phyloP scores from a whole-genome alignment of 1,140 invertebrate species.

The Achroia grisella region DNA sequence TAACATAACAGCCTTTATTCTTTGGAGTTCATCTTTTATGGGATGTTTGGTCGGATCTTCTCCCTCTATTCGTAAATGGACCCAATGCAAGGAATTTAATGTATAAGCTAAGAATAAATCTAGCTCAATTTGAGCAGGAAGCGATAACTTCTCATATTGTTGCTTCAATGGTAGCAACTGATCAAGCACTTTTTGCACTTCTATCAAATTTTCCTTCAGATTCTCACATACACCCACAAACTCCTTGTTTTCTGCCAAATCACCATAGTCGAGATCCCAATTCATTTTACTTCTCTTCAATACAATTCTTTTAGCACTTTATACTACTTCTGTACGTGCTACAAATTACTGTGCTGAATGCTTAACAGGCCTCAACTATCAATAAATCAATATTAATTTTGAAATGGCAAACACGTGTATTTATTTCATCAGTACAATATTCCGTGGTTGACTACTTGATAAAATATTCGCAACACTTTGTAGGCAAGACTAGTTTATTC shows the following conservation, averaged over 20 bases:
- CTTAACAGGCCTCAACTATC: too few species aligned
- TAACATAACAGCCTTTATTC: constrained; percentile 75
- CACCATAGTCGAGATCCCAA: constrained; percentile 48
- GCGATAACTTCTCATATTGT: constrained; percentile 64
- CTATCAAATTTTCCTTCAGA: constrained; percentile 69
- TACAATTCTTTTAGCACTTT: too few species aligned
- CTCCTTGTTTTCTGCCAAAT: constrained; percentile 38
- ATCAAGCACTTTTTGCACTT: constrained; percentile 69
- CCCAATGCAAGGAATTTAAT: constrained; percentile 76
- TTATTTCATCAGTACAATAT: too few species aligned
- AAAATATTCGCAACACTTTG: too few species aligned
- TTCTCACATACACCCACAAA: constrained; percentile 70
- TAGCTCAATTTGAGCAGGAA: constrained; percentile 75
- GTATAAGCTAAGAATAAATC: constrained; percentile 76
- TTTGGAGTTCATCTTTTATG: constrained; percentile 74
- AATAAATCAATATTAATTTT: too few species aligned
- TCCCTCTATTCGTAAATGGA: constrained; percentile 74
- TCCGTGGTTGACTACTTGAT: too few species aligned
- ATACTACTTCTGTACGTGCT: too few species aligned
- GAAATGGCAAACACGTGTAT: too few species aligned
- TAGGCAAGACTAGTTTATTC: too few species aligned
- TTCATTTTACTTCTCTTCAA: constrained; percentile 32
- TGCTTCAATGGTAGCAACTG: constrained; percentile 52
- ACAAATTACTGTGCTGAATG: too few species aligned
- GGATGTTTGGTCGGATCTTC: constrained; percentile 73